phyloP scores from a whole-genome alignment of 2,888 invertebrate genomes.

The Mesochorus sp. region DNA sequence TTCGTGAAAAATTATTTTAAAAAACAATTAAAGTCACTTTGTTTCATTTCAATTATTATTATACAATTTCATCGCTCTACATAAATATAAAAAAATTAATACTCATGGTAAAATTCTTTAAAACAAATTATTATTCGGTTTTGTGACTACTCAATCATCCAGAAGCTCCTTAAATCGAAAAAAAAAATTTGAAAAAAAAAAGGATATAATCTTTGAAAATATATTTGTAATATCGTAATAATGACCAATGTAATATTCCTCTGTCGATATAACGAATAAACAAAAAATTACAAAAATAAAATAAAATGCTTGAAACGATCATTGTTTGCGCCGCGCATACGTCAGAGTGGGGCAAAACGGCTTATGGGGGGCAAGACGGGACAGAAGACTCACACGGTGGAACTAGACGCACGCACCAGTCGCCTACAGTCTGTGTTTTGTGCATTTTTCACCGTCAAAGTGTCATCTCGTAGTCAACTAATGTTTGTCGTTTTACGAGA shows the following conservation, averaged over 20 bases:
- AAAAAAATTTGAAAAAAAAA: neutral
- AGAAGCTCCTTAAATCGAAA: no score
- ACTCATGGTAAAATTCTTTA: no score
- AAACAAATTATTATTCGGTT: no score
- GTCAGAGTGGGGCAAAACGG: conserved; percentile 63
- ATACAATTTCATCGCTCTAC: no score
- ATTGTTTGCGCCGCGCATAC: conserved; percentile 37
- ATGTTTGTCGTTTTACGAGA: no score
- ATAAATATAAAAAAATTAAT: neutral
- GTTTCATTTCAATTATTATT: no score
- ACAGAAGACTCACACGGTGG: conserved; percentile 56
- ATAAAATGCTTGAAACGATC: conserved; percentile 22
- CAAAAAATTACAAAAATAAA: neutral
- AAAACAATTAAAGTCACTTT: no score
- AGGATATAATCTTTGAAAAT: neutral
- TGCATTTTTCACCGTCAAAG: conserved; percentile 23
- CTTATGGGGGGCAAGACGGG: conserved; percentile 61
- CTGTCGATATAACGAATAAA: conserved; percentile 30
- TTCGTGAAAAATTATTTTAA: no score
- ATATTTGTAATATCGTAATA: conserved; percentile 4
- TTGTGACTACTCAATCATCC: no score
- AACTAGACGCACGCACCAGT: conserved; percentile 29
- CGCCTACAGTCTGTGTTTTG: conserved; percentile 49
- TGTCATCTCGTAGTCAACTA: no score
- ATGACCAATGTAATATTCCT: conserved; percentile 37